Conservation (phyloP, 2,113 vertebrate genomes). For the Holacanthus passer region DNA sequence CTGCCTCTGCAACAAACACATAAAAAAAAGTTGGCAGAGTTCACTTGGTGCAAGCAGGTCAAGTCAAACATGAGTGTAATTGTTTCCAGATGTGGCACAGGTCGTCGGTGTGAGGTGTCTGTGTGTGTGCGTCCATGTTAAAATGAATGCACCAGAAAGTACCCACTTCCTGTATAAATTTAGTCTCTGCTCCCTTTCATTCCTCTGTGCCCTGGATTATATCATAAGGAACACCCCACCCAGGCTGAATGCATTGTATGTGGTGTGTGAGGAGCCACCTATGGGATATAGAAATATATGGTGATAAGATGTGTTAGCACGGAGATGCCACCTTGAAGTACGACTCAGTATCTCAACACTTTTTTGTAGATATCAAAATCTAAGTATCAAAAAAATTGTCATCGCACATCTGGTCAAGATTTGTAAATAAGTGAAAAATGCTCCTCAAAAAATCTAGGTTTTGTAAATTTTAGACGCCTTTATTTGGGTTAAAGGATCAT, state of each 20-base stretch:
- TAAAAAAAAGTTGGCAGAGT: constrained; percentile 86
- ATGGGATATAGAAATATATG: neutral
- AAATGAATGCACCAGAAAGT: constrained; percentile 93
- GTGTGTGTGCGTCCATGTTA: constrained; percentile 72
- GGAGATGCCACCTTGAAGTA: constrained; percentile 12
- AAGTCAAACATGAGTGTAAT: constrained; percentile 94
- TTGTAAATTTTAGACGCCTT: neutral
- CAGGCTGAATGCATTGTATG: constrained; percentile 51
- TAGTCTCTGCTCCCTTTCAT: constrained; percentile 89
- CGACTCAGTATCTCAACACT: neutral
- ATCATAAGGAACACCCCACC: constrained; percentile 81
- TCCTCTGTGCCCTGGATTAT: constrained; percentile 89
- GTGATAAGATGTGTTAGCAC: neutral
- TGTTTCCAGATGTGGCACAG: constrained; percentile 95
- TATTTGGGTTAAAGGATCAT: neutral
- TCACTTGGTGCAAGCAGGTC: constrained; percentile 95
- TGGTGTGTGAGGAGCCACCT: neutral
- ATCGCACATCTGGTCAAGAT: neutral
- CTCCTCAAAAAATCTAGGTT: neutral
- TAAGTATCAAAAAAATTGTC: neutral
- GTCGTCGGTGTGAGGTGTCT: constrained; percentile 78
- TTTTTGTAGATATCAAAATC: no score
- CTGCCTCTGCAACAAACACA: constrained; percentile 88
- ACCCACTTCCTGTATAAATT: constrained; percentile 95
- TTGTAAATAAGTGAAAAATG: no score